These are phyloP conservation scores for Saccopteryx leptura DNA, from an alignment of 2,113 vertebrate genomes.

Conservation along the genomic window DNA sequence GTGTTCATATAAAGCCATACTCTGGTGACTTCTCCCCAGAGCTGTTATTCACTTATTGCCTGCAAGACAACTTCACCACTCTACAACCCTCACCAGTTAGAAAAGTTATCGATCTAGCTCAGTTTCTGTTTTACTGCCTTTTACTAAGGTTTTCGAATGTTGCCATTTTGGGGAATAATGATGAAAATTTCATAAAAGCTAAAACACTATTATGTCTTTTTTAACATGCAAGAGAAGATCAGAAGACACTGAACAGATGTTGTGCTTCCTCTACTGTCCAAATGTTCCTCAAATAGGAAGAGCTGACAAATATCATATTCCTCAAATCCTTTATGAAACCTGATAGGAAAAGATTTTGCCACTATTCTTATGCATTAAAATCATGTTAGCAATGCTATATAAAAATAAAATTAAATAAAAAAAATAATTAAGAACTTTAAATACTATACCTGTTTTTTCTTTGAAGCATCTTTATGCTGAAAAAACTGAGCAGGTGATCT, in stretches of 20 bases:
- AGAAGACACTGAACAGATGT: not conserved
- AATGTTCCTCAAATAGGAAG: slow-evolving; percentile 34
- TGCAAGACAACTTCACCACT: not conserved
- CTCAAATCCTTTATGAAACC: not conserved
- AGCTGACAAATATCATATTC: slow-evolving; percentile 17
- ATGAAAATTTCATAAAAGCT: slow-evolving; percentile 44
- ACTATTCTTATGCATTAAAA: slow-evolving; percentile 23
- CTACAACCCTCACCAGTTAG: not conserved
- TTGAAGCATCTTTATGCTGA: slow-evolving; percentile 75
- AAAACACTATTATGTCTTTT: not conserved
- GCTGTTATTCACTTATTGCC: not conserved
- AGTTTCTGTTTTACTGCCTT: slow-evolving; percentile 33
- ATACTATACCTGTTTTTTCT: slow-evolving; percentile 87
- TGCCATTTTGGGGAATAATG: not conserved
- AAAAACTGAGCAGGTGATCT: slow-evolving; percentile 58
- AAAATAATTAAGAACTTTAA: not conserved
- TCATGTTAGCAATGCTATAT: not conserved
- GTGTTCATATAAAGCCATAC: not conserved
- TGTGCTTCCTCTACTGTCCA: not conserved
- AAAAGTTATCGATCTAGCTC: not conserved
- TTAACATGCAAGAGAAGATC: slow-evolving; percentile 19
- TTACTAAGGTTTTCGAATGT: slow-evolving; percentile 25
- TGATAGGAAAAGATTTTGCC: slow-evolving; percentile 24
- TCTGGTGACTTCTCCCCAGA: not conserved
- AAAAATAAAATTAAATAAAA: not conserved